Evolutionary conservation across 2,888 invertebrate genomes (phyloP).

Genomic region (Ametastegia equiseti): DNA sequence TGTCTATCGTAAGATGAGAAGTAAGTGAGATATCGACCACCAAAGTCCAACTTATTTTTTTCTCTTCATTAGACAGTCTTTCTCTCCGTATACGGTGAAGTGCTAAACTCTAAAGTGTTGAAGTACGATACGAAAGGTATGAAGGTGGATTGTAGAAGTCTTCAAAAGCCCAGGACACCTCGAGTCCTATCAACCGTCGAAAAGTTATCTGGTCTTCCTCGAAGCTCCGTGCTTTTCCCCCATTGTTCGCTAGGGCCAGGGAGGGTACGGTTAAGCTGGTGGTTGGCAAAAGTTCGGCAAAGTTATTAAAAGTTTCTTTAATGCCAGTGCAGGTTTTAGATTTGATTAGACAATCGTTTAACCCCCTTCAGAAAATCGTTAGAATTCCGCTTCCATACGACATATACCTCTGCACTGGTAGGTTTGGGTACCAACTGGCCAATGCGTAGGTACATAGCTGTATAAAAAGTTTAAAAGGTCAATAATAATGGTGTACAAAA

Average conservation of each 20-base stretch:
- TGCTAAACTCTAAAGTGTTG: conserved; percentile 6
- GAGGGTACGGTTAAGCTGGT: background rate
- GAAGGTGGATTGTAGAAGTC: background rate
- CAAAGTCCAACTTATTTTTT: background rate
- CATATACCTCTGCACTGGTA: background rate
- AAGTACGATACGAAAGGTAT: background rate
- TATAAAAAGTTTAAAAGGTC: too few species aligned
- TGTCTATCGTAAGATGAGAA: too few species aligned
- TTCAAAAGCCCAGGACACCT: conserved; percentile 23
- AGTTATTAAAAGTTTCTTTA: conserved; percentile 42
- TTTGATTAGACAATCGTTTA: conserved; percentile 44
- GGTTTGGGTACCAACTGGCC: background rate
- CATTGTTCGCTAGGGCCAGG: background rate
- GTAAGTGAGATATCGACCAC: background rate
- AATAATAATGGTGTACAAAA: too few species aligned
- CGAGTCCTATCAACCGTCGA: too few species aligned
- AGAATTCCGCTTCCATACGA: background rate
- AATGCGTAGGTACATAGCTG: background rate
- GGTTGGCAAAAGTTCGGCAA: background rate
- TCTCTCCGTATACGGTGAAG: background rate
- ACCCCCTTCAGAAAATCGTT: conserved; percentile 21
- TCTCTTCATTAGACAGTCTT: background rate
- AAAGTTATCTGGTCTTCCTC: background rate
- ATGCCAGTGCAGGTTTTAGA: conserved; percentile 34
- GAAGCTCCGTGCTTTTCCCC: background rate